These are phyloP conservation scores for Mergus octosetaceus DNA, from an alignment of 2,797 vertebrate genomes.

Conservation along the genomic window DNA sequence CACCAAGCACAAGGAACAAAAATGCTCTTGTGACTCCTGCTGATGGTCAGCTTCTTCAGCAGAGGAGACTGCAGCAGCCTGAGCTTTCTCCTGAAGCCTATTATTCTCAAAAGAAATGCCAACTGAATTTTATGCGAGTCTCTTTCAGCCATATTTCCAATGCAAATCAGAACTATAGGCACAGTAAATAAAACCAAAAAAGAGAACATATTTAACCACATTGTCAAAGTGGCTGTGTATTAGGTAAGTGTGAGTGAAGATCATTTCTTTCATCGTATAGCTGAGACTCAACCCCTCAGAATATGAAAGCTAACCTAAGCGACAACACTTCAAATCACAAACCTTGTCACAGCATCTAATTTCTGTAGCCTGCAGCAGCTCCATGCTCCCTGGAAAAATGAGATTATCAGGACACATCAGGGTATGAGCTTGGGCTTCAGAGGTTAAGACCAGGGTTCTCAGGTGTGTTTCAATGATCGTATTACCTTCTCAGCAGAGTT, in stretches of 20 bases:
- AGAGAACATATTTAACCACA: background rate
- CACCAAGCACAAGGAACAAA: background rate
- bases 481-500: background rate
- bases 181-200: background rate
- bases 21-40: background rate
- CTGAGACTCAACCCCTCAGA: background rate
- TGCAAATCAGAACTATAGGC: background rate
- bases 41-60: background rate
- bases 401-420: background rate
- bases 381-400: background rate
- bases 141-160: background rate
- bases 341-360: background rate
- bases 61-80: background rate
- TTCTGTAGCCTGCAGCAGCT: background rate
- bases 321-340: background rate
- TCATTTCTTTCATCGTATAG: background rate
- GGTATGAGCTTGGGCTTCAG: background rate
- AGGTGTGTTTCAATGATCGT: background rate
- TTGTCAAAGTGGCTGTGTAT: rapidly evolving
- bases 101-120: background rate
- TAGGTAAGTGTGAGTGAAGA: background rate
- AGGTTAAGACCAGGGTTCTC: background rate
- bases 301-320: background rate
- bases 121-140: background rate
- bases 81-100: background rate